Percentiles rank a stretch among this genome's conserved stretches.
phyloP scores from a whole-genome alignment of 2,113 vertebrate genomes.

The Psammodynastes pulverulentus region DNA sequence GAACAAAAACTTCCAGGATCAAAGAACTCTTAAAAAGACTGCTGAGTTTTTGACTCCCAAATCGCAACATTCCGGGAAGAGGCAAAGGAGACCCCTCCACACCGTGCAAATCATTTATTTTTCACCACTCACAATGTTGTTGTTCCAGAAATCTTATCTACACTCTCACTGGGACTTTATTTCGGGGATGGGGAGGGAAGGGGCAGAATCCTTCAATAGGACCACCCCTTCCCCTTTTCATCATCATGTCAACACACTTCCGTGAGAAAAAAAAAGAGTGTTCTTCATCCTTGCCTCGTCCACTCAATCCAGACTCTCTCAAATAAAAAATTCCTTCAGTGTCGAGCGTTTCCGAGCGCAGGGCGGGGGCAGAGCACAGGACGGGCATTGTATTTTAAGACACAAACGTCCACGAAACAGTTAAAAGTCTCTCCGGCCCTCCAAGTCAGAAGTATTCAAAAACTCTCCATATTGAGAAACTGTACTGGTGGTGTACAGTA shows the following conservation, averaged over 20 bases:
- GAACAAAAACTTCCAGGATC: neutral
- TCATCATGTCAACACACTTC: neutral
- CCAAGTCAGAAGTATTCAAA: neutral
- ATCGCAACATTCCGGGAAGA: neutral
- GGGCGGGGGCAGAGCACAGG: neutral
- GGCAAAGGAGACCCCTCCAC: no score
- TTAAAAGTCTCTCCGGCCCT: neutral
- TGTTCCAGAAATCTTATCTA: neutral
- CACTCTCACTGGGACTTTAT: neutral
- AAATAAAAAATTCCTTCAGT: neutral
- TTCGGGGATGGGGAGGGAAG: neutral
- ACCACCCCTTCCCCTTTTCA: neutral
- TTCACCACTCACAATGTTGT: neutral
- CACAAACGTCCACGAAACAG: neutral
- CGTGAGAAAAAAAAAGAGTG: neutral
- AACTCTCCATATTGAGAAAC: neutral
- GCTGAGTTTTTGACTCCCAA: neutral
- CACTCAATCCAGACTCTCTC: neutral
- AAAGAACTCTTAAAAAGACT: neutral
- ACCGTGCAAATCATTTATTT: neutral
- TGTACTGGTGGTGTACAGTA: neutral
- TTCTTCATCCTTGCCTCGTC: neutral
- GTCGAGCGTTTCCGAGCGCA: neutral
- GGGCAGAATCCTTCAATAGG: neutral
- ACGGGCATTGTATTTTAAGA: neutral